Base-by-base conservation (phyloP, 2,797 vertebrate species). In the Anisognathus igniventris region DNA sequence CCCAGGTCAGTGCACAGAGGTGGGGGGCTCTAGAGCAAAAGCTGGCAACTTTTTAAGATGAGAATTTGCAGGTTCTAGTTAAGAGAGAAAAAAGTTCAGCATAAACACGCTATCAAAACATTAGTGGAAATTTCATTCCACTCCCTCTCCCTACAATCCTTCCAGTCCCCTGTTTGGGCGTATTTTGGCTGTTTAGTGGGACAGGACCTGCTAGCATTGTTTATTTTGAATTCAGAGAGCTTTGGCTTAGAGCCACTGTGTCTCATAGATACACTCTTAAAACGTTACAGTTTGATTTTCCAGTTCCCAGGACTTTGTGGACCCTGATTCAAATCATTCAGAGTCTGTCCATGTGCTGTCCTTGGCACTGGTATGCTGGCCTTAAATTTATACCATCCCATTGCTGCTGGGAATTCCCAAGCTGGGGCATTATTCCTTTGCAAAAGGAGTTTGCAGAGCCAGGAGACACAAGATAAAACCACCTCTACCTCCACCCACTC, bases 271-370 rank as follows among this genome's bases (percentile, higher is more conserved):
- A 50, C 20, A 14, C 68, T 75, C 74, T 51, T 61, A 28, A 77
- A 86, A 84, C 12, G 75, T n/a, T 76, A 37, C 50, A 47, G 81
- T 85, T 89, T 74, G 20, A 20, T 91, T 83, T 89, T 91, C 30
- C 89, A 87, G 95, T 94, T 96, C 94, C 89, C 96, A 96, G 92
- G 94, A 94, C 92, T 93, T 56, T 57, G 87, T 56, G 81, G 92
- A 86, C 86, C 57, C 51, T 53, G 57, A 45, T 68, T 42, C 14
- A 4, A 74, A 48, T 28, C 45, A 67, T 77, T 83, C 90, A 13
- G 28, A 80, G 75, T 20, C 56, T 42, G 28, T 27, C 76, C 5
- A 1, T 27, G 68, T 58, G 66, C 78, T 87, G 84, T 70, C 87
- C 92, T 95, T 95, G 96, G 95, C 95, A 68, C 61, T 33, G 42